Evolutionary conservation across 2,113 vertebrate genomes (phyloP), one percentile per base, ranked within the genome.

Genomic region (Emydocephalus ijimae): DNA sequence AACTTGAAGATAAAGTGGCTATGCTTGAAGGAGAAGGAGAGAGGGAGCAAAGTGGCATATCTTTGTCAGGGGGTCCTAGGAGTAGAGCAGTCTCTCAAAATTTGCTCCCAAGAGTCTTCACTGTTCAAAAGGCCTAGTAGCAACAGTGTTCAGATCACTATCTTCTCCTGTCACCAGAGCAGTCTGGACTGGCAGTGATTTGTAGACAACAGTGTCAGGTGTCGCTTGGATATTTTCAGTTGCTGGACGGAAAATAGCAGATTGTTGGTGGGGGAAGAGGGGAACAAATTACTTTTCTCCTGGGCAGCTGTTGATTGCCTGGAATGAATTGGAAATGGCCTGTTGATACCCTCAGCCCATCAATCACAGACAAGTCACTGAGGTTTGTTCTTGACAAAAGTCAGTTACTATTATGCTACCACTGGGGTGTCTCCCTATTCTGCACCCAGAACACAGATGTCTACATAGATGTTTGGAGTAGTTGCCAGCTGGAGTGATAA

Each of bases 331-430:
- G 93, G 91, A 94, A 95, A 94, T 34, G 92, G 89, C 89, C 92
- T 50, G 0, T 89, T 59, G 56, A 56, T 14, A 0, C 18, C 18
- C 55, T 57, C 56, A 88, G 61, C 91, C 94, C 92, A 89, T 96
- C 93, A 45, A 21, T 97, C 96, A 95, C 7, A 1, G 85, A 11
- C 0, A 15, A 91, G 90, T 91, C 90, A 86, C 93, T 52, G 9
- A 93, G 85, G 87, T 93, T 8, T 61, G 61, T 55, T 92, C 89
- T 92, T 90, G 95, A 96, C 95, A 95, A 91, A 85, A 57, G 2
- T 93, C 95, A 64, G 93, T 95, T 93, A 92, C 94, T 59, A 55
- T 94, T 69, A 92, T 50, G 26, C 87, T 55, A 88, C 90, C 90
- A 24, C 8, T 34, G 12, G 61, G 34, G 14, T 61, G 87, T 55